Conservation (phyloP, 1,140 invertebrate genomes). For the Caenorhabditis remanei region DNA sequence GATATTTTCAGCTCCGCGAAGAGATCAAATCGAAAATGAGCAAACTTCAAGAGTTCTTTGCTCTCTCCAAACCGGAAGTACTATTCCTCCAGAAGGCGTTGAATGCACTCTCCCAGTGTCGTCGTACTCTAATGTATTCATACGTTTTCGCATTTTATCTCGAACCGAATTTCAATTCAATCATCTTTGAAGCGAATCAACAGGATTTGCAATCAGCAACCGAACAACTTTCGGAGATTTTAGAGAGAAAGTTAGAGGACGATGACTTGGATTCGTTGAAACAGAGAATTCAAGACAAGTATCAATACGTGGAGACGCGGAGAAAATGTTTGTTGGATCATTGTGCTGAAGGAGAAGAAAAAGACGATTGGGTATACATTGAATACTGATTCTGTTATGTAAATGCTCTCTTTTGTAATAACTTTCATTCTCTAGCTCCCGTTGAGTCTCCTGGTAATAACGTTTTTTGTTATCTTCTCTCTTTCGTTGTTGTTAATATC, state of each 20-base stretch:
- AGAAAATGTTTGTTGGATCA: not conserved
- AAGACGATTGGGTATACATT: not conserved
- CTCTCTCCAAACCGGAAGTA: constrained; percentile 79
- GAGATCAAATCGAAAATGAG: constrained; percentile 81
- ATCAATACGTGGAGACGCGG: not conserved
- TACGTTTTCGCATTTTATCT: constrained; percentile 99
- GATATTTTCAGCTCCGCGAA: not conserved
- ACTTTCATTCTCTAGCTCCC: too few relatives aligned
- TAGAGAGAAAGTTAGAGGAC: constrained; percentile 95
- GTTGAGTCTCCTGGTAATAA: too few relatives aligned
- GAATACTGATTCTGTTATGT: not conserved
- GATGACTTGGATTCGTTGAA: constrained; percentile 96
- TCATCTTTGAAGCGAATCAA: constrained; percentile 99
- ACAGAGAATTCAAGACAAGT: constrained; percentile 80
- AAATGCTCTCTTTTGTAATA: too few relatives aligned
- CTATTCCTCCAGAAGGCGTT: constrained; percentile 97
- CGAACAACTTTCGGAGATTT: constrained; percentile 94
- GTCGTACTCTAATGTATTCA: constrained; percentile 96
- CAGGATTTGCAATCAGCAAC: constrained; percentile 93
- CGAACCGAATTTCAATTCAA: constrained; percentile 96
- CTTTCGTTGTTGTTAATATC: too few relatives aligned
- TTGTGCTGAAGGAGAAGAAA: not conserved
- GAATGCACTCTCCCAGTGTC: constrained; percentile 94
- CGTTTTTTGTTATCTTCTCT: too few relatives aligned
- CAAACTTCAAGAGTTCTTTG: not conserved